These are phyloP conservation scores for Misgurnus mizolepis DNA, from an alignment of 2,113 vertebrate species.

Conservation along the genomic window DNA sequence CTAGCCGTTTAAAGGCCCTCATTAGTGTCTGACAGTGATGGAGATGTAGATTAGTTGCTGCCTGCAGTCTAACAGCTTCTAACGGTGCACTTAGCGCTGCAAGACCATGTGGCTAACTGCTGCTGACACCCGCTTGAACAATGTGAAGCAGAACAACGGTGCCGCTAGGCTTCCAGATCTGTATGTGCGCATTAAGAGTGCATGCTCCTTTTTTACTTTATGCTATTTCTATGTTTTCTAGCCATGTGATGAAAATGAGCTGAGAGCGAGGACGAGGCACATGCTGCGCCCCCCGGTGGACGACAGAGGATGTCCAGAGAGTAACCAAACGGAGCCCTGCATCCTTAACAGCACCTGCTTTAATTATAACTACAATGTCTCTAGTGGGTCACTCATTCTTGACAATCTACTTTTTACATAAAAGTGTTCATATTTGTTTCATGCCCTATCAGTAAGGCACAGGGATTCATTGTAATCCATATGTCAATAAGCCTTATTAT, in stretches of 20 bases:
- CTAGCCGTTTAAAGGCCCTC: slow-evolving; percentile 52
- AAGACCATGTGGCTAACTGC: slow-evolving; percentile 47
- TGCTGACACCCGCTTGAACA: slow-evolving; percentile 23
- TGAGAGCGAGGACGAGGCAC: slow-evolving; percentile 82
- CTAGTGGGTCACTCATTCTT: slow-evolving; percentile 75
- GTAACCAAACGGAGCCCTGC: slow-evolving; percentile 82
- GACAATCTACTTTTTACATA: not conserved
- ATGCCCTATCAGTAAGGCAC: too few species aligned
- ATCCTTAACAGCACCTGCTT: slow-evolving; percentile 90
- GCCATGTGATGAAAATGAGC: slow-evolving; percentile 80
- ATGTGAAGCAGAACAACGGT: not conserved
- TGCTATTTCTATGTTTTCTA: slow-evolving; percentile 54
- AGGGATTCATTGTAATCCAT: too few species aligned
- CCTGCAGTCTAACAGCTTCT: slow-evolving; percentile 32
- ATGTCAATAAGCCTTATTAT: too few species aligned
- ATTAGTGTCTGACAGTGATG: slow-evolving; percentile 62
- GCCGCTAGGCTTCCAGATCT: not conserved
- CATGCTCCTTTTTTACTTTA: not conserved
- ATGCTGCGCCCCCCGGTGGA: slow-evolving; percentile 77
- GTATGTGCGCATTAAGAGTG: not conserved
- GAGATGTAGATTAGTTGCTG: slow-evolving; percentile 50
- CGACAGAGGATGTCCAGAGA: slow-evolving; percentile 80
- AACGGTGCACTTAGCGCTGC: slow-evolving; percentile 14
- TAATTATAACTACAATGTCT: slow-evolving; percentile 85
- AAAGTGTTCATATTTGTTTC: too few species aligned